These are phyloP conservation scores for Microplitis demolitor DNA, from an alignment of 1,140 invertebrate genomes.

Conservation along the genomic window DNA sequence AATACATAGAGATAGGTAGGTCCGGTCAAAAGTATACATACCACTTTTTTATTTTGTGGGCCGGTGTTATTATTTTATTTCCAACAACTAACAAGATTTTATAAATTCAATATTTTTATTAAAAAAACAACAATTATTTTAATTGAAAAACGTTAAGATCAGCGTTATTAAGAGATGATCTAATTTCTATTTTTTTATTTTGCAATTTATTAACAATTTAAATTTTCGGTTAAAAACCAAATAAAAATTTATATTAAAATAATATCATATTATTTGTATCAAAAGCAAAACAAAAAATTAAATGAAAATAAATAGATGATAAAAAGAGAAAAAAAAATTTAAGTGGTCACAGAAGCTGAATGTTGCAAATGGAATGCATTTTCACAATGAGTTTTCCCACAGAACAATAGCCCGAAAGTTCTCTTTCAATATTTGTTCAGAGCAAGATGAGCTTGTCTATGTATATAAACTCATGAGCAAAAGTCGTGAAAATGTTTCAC, in stretches of 20 bases:
- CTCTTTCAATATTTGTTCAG: conserved; percentile 26
- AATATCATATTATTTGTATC: neutral
- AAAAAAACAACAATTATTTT: too few species aligned
- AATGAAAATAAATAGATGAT: neutral
- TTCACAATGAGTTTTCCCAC: conserved; percentile 4
- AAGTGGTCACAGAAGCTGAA: conserved; percentile 8
- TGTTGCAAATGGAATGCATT: conserved; percentile 14
- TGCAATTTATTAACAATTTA: too few species aligned
- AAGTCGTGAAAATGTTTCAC: conserved; percentile 18
- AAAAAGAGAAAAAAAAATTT: conserved; percentile 7
- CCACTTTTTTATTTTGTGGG: too few species aligned
- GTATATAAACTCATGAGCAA: neutral
- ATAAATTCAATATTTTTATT: too few species aligned
- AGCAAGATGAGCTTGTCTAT: conserved; percentile 1
- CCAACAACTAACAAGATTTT: too few species aligned
- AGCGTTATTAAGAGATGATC: too few species aligned
- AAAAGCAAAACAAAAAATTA: neutral
- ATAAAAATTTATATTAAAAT: neutral
- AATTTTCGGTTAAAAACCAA: too few species aligned
- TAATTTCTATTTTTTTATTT: too few species aligned
- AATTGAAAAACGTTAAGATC: too few species aligned
- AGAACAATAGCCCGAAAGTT: conserved; percentile 21
- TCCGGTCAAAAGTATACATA: too few species aligned
- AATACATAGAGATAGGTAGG: too few species aligned
- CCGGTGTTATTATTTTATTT: too few species aligned